phyloP scores from a whole-genome alignment of 1,140 invertebrate species.

The Charaxes varanes region DNA sequence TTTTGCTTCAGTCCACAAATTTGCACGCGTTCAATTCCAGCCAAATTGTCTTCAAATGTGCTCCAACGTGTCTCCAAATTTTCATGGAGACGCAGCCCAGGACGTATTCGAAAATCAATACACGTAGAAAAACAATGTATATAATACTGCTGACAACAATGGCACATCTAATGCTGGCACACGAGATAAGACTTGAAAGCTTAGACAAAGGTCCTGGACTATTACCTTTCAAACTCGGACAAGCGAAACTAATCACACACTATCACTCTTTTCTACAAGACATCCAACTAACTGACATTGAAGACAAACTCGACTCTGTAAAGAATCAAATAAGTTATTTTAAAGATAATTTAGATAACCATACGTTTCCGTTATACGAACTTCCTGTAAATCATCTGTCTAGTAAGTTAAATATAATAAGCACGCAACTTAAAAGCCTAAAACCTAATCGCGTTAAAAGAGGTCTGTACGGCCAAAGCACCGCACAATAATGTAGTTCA shows the following conservation, averaged over 20 bases:
- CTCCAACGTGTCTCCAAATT: too few relatives aligned
- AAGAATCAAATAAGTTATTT: neutral
- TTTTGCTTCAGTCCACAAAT: too few relatives aligned
- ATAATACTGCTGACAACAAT: too few relatives aligned
- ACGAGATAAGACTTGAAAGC: slow-evolving; percentile 16
- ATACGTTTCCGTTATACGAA: neutral
- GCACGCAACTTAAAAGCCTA: neutral
- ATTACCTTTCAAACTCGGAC: slow-evolving; percentile 20
- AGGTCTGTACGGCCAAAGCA: too few relatives aligned
- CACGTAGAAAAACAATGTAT: too few relatives aligned
- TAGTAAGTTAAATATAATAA: neutral
- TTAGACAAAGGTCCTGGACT: slow-evolving; percentile 18
- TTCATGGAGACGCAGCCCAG: too few relatives aligned
- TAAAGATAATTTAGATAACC: neutral
- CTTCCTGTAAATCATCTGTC: neutral
- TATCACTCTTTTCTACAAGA: slow-evolving; percentile 19
- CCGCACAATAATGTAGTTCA: too few relatives aligned
- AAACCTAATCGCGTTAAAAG: slow-evolving; percentile 1
- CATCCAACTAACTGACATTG: slow-evolving; percentile 12
- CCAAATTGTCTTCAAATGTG: too few relatives aligned
- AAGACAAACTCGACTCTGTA: too few relatives aligned
- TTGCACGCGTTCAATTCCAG: too few relatives aligned
- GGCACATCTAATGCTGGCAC: too few relatives aligned
- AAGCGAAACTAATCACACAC: slow-evolving; percentile 12
- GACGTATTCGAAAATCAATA: too few relatives aligned